Evolutionary conservation across 2,888 invertebrate species (phyloP), one percentile per base, ranked within the genome.

Genomic region (Dasypolia templi): DNA sequence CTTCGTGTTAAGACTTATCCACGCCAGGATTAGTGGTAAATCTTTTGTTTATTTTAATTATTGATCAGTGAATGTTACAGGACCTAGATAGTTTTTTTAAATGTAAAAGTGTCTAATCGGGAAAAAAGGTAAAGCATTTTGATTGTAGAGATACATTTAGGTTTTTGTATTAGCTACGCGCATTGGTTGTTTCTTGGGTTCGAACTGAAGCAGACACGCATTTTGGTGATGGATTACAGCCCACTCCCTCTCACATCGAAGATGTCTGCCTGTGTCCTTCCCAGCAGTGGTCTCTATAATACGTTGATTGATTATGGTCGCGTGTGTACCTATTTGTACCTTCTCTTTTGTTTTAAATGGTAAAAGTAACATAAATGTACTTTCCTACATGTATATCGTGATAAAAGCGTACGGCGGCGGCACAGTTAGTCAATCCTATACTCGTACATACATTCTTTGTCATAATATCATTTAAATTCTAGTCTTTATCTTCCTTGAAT

Each of bases 21-120:
- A 29, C 56, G 9, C 17, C 19, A 56, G 67, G 32, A 65, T 53
- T 29, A 62, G 55, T 9, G 77, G 82, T 81, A 70, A 75, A 67
- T 67, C 44, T 46, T 49, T 63, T 66, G 32, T 68, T 58, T 65
- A 56, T 65, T 65, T 61, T 44, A n/a, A 66, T 14, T 44, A 22
- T 69, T 49, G 1, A 74, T 58, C 6, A 0, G 19, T 72, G 12
- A 26, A 19, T 62, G 11, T 55, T 29, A 22, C n/a, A 39, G 14
- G 39, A 11, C 0, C 14, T n/a, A 55, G n/a, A 32, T 11, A 6
- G 22, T 14, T 53, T 32, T 56, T 3, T 19, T 29, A 19, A 0
- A 55, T 29, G 55, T 17, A 19, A 29, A 5, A 11, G 11, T 32
- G 3, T 55, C 29, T 17, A 53, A 26, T 3, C 29, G 55, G 19